phyloP scores from a whole-genome alignment of 2,888 invertebrate genomes.

The Odontocolon sp. region DNA sequence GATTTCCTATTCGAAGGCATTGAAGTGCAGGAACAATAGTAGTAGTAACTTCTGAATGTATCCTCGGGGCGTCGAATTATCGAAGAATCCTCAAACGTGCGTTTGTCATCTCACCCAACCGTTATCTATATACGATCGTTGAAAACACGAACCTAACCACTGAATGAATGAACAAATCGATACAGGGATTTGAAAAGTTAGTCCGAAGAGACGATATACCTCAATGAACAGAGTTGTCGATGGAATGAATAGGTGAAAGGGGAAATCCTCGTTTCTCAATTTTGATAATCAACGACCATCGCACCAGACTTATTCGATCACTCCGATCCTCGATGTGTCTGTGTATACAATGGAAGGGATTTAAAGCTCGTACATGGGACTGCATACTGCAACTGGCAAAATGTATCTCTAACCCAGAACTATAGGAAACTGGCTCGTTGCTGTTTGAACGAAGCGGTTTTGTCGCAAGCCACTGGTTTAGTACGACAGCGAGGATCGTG shows the following conservation, averaged over 20 bases:
- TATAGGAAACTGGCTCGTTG: no score
- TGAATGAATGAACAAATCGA: constrained; percentile 44
- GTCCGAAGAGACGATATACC: constrained; percentile 30
- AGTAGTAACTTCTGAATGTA: constrained; percentile 9
- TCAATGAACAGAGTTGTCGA: constrained; percentile 21
- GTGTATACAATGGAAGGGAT: no score
- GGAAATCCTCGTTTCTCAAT: constrained; percentile 51
- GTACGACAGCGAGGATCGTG: neutral
- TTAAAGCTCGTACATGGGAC: no score
- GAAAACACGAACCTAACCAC: constrained; percentile 27
- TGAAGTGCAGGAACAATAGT: constrained; percentile 12
- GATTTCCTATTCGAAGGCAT: neutral
- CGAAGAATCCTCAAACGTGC: constrained; percentile 44
- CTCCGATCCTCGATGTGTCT: neutral
- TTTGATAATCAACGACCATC: constrained; percentile 48
- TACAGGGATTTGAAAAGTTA: no score
- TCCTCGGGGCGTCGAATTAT: constrained; percentile 47
- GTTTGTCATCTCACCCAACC: constrained; percentile 11
- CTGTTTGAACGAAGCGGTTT: constrained; percentile 31
- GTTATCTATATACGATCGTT: neutral
- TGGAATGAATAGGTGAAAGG: neutral
- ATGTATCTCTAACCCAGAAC: neutral
- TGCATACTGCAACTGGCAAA: no score
- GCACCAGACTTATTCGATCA: neutral
- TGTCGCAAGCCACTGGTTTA: constrained; percentile 14